Evolutionary conservation across 2,888 invertebrate genomes (phyloP).

Genomic region (Plebejus anna): DNA sequence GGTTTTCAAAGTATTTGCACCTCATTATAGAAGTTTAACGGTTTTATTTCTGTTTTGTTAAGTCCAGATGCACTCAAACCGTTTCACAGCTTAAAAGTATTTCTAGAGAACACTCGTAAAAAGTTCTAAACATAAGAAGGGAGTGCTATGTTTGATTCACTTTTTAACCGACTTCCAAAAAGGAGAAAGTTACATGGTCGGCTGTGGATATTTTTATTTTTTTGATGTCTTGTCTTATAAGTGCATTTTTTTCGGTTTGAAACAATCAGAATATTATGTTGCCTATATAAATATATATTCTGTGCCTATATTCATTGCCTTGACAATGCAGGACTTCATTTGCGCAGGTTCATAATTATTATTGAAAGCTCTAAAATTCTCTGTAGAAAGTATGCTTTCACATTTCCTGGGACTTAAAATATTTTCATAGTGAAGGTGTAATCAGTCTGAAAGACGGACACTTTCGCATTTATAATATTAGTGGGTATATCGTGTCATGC

Average conservation of each 20-base stretch:
- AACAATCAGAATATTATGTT: not conserved
- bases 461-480: too few relatives aligned
- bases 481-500: too few relatives aligned
- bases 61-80: conserved; percentile 11
- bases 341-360: too few relatives aligned
- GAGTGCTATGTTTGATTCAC: not conserved
- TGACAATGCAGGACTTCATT: not conserved
- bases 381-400: not conserved
- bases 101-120: conserved; percentile 6
- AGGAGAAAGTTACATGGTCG: too few relatives aligned
- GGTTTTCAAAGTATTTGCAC: conserved; percentile 8
- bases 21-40: conserved; percentile 20
- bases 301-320: not conserved
- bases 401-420: not conserved
- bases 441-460: too few relatives aligned
- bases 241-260: not conserved
- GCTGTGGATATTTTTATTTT: too few relatives aligned
- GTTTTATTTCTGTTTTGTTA: not conserved
- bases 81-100: not conserved
- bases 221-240: not conserved
- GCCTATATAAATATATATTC: too few relatives aligned
- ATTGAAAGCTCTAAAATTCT: too few relatives aligned
- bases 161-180: not conserved
- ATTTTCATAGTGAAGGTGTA: too few relatives aligned
- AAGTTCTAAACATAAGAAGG: not conserved